Base-by-base conservation (phyloP, 2,888 invertebrate genomes). In the Emmelina monodactyla region DNA sequence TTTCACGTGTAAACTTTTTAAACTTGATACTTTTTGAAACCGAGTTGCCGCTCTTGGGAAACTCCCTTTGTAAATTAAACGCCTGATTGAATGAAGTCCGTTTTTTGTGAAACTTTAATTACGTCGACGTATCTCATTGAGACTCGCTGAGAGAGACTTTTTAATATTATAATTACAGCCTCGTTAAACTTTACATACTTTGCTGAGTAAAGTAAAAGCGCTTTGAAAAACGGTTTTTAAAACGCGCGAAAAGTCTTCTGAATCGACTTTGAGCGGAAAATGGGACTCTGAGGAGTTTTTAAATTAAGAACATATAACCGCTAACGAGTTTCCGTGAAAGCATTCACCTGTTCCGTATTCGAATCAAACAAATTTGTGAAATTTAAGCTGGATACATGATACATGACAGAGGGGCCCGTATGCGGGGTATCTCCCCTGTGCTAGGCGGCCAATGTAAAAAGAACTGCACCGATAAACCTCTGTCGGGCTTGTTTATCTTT, bases 181-280 rank as follows among this genome's bases (percentile, higher is more conserved):
- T 69, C 73, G 62, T 71, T 69, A 68, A 68, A 69, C 61, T 63
- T 62, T 55, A 47, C 35, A 58, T 55, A 58, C 64, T 63, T 62
- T 58, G 57, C 59, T 58, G 59, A 57, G 62, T 56, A 60, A 61
- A 60, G 58, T 56, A 61, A 65, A 63, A 62, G 52, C 51, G 57
- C 55, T 62, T 62, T 65, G 51, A 62, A 52, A 52, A 46, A 32
- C 31, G 31, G 35, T 28, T 35, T 32, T 25, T 16, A 31, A 35
- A 35, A 10, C 11, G n/a, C n/a, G 3, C 25, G n/a, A 10, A 25
- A 25, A 25, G 25, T 25, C 11, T 25, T 25, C 25, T 7, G 25
- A 25, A 11, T 10, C 11, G 25, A 25, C 25, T 25, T 25, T 25
- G 25, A 25, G 25, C 25, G n/a, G 25, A 11, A 25, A 25, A 25